Evolutionary conservation across 2,888 invertebrate genomes (phyloP).

Genomic region (Oscheius sp.): DNA sequence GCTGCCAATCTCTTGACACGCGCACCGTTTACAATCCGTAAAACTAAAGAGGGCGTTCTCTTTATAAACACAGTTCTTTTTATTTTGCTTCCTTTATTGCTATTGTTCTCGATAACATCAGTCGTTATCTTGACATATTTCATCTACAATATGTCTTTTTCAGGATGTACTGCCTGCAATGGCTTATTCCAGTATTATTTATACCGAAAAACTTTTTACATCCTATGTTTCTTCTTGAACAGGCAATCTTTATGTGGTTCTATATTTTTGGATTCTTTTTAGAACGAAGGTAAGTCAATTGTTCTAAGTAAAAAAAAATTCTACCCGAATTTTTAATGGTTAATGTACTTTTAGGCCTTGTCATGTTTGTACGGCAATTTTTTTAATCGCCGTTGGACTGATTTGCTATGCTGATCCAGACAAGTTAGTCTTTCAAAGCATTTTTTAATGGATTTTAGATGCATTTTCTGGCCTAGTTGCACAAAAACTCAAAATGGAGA

Average conservation of each 20-base stretch:
- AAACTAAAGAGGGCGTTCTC: not conserved
- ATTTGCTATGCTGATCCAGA: constrained; percentile 96
- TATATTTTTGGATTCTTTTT: constrained; percentile 96
- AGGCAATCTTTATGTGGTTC: constrained; percentile 93
- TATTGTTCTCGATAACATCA: too few relatives aligned
- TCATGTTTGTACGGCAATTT: constrained; percentile 93
- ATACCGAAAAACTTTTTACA: constrained; percentile 93
- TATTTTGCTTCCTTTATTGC: not conserved
- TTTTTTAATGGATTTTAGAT: constrained; percentile 71
- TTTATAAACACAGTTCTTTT: not conserved
- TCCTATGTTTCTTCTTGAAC: constrained; percentile 90
- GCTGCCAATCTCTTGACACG: too few relatives aligned
- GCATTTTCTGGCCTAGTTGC: constrained; percentile 82
- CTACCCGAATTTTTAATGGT: too few relatives aligned
- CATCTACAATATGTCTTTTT: too few relatives aligned
- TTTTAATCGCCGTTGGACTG: constrained; percentile 88
- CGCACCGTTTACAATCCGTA: not conserved
- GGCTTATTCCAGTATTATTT: constrained; percentile 92
- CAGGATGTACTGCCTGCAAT: constrained; percentile 95
- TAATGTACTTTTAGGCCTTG: constrained; percentile 82
- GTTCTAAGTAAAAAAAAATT: too few relatives aligned
- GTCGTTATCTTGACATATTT: too few relatives aligned
- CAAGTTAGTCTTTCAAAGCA: constrained; percentile 73
- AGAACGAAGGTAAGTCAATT: constrained; percentile 76
- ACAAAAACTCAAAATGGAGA: constrained; percentile 58